These are phyloP conservation scores for Drosophila affinis DNA, from an alignment of 2,888 invertebrate genomes.

Conservation along the genomic window DNA sequence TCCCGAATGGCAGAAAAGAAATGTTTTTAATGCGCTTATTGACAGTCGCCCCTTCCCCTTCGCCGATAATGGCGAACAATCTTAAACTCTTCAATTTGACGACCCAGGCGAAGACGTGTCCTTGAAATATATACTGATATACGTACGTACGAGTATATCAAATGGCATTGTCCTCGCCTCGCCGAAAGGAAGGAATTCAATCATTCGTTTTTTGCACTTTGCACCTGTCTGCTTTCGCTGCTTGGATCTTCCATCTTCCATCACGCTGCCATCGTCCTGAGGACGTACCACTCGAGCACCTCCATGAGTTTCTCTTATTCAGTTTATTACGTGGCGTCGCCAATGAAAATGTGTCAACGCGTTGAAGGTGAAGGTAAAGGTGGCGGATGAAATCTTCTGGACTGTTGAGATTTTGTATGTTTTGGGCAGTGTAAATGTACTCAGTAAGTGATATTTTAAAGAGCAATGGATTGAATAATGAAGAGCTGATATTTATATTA, in stretches of 20 bases:
- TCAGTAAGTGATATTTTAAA: too few species aligned
- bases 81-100: slow-evolving; percentile 41
- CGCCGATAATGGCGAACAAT: slow-evolving; percentile 44
- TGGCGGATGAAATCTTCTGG: background rate
- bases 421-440: too few species aligned
- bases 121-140: slow-evolving; percentile 21
- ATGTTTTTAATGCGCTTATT: slow-evolving; percentile 49
- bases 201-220: slow-evolving; percentile 29
- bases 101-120: slow-evolving; percentile 19
- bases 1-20: slow-evolving; percentile 32
- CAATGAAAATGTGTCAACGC: background rate
- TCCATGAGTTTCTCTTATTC: slow-evolving; percentile 15
- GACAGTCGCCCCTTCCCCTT: slow-evolving; percentile 11
- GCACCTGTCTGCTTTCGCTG: slow-evolving; percentile 26
- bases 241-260: background rate
- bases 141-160: background rate
- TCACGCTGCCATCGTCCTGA: background rate
- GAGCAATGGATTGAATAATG: too few species aligned
- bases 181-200: slow-evolving; percentile 2
- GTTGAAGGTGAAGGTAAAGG: background rate
- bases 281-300: slow-evolving; percentile 12
- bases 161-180: slow-evolving; percentile 7
- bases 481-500: too few species aligned
- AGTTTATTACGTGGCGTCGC: slow-evolving; percentile 9
- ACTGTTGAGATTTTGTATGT: background rate